Conservation (phyloP, 2,113 vertebrate genomes). For the rat (Rattus norvegicus) region GRCr8 NC_086022.1:112313501-112314000, state of each 20-base stretch:
- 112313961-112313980: neutral
- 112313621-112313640: neutral
- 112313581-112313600: neutral
- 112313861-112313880: neutral
- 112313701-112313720: neutral
- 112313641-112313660: neutral
- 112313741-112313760: neutral
- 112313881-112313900: neutral
- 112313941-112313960: neutral
- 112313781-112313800: neutral
- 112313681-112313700: neutral
- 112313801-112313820: neutral
- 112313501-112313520: neutral
- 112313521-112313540: neutral
- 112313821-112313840: neutral
- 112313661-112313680: neutral
- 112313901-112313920: neutral
- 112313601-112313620: neutral
- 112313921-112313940: neutral
- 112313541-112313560: neutral
- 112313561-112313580: neutral
- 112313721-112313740: neutral
- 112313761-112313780: neutral
- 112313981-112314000: neutral
- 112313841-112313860: neutral